phyloP scores from a whole-genome alignment of 2,888 invertebrate genomes.

The Euplagia quadripunctaria region DNA sequence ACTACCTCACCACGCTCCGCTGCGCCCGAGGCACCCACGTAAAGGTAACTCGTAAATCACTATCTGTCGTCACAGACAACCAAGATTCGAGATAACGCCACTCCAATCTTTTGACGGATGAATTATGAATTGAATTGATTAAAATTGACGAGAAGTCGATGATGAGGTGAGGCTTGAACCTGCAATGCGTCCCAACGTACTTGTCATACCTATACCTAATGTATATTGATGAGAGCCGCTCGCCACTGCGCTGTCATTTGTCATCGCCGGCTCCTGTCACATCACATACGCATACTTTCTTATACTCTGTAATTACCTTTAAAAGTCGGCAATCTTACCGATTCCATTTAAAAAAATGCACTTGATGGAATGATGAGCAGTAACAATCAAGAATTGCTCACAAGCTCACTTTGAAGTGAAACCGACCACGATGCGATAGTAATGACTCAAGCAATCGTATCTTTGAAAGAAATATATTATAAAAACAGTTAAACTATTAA shows the following conservation, averaged over 20 bases:
- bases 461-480: constrained; percentile 13
- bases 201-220: constrained; percentile 65
- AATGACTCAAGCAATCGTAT: constrained; percentile 34
- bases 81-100: constrained; percentile 48
- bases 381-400: constrained; percentile 61
- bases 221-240: constrained; percentile 75
- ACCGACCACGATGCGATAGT: constrained; percentile 24
- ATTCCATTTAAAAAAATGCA: constrained; percentile 67
- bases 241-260: constrained; percentile 74
- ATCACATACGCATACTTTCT: constrained; percentile 77
- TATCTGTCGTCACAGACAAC: constrained; percentile 45
- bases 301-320: constrained; percentile 81
- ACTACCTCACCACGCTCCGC: constrained; percentile 7
- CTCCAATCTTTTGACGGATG: constrained; percentile 55
- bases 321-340: constrained; percentile 76
- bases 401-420: constrained; percentile 30
- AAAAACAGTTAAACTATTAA: constrained; percentile 7
- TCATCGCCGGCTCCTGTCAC: constrained; percentile 82
- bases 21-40: constrained; percentile 36
- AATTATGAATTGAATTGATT: constrained; percentile 57
- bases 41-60: constrained; percentile 52
- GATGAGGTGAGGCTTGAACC: constrained; percentile 44
- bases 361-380: constrained; percentile 68
- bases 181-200: constrained; percentile 45
- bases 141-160: constrained; percentile 44